These are phyloP conservation scores for Nemotelus nigrinus DNA, from an alignment of 2,888 invertebrate genomes.

Conservation along the genomic window DNA sequence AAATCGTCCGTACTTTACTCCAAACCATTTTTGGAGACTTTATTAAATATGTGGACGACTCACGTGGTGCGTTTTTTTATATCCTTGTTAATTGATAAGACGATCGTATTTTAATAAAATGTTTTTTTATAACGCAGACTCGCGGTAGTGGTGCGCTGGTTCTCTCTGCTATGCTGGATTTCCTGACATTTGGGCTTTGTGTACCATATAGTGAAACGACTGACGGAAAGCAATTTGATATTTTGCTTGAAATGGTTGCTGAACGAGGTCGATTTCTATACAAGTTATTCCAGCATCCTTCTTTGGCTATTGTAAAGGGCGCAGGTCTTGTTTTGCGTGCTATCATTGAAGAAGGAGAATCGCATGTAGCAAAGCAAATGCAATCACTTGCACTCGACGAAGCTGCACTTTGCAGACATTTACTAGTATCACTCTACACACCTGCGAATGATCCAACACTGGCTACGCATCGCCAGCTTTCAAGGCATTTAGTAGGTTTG, in stretches of 20 bases:
- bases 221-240: constrained; percentile 95
- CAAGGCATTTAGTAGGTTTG: constrained; percentile 91
- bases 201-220: constrained; percentile 99
- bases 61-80: constrained; percentile 81
- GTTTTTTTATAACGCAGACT: constrained; percentile 67
- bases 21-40: constrained; percentile 88
- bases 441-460: constrained; percentile 81
- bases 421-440: constrained; percentile 89
- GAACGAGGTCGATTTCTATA: constrained; percentile 90
- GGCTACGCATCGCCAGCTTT: constrained; percentile 89
- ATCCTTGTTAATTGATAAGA: not conserved
- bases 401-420: constrained; percentile 93
- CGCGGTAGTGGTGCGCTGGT: constrained; percentile 95
- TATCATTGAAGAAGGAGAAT: constrained; percentile 95
- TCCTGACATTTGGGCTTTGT: constrained; percentile 96
- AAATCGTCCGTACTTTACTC: constrained; percentile 95
- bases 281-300: constrained; percentile 86
- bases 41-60: constrained; percentile 93
- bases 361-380: constrained; percentile 92
- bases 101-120: not conserved
- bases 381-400: constrained; percentile 95
- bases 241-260: constrained; percentile 92
- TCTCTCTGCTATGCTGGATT: constrained; percentile 97
- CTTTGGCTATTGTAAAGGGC: constrained; percentile 97
- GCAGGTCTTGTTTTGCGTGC: constrained; percentile 98